Conservation (phyloP, 1,140 invertebrate genomes). For the Micrasema longulum region DNA sequence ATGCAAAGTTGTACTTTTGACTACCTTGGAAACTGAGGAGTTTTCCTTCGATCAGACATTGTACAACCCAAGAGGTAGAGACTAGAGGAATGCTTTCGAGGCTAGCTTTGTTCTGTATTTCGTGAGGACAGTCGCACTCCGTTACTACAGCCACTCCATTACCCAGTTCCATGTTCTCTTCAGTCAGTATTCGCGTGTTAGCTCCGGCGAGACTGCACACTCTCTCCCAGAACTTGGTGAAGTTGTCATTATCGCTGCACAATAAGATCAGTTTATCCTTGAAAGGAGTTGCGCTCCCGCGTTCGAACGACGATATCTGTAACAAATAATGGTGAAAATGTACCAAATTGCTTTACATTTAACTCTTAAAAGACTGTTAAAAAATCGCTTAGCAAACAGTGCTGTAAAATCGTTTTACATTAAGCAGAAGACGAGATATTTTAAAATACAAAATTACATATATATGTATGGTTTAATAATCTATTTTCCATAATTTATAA, state of each 20-base stretch:
- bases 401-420: too few species aligned
- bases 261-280: conserved; percentile 67
- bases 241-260: conserved; percentile 64
- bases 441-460: too few species aligned
- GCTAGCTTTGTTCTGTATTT: conserved; percentile 67
- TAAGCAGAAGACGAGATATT: too few species aligned
- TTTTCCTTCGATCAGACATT: conserved; percentile 71
- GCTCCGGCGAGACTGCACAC: conserved; percentile 72
- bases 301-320: conserved; percentile 61
- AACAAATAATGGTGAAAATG: too few species aligned
- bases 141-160: conserved; percentile 67
- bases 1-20: conserved; percentile 66
- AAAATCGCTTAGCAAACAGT: too few species aligned
- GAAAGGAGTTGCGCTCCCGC: conserved; percentile 66
- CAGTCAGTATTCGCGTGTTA: conserved; percentile 63
- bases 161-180: conserved; percentile 65
- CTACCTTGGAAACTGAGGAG: conserved; percentile 65
- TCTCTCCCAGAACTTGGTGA: conserved; percentile 70
- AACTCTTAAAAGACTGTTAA: too few species aligned
- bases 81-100: conserved; percentile 69
- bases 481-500: too few species aligned
- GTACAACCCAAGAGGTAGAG: conserved; percentile 70
- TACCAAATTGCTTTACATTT: too few species aligned
- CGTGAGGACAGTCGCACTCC: conserved; percentile 68
- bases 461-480: too few species aligned